Conservation (phyloP, 2,113 vertebrate species). For the Callipepla squamata region DNA sequence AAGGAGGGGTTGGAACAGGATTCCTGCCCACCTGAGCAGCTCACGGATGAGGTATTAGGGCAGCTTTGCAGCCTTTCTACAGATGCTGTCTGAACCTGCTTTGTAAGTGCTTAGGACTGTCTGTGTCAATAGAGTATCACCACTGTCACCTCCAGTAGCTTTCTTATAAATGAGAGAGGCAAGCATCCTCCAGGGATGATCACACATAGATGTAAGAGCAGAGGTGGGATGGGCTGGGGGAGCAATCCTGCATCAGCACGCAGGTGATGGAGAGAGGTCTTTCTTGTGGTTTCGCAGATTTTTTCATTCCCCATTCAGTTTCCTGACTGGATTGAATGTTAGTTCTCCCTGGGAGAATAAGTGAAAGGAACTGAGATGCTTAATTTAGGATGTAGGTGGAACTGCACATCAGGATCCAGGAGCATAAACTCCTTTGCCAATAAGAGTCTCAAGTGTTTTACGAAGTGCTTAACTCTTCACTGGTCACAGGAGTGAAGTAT, state of each 20-base stretch:
- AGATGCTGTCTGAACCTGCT: background rate
- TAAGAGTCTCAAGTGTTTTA: background rate
- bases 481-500: background rate
- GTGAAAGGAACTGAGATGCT: background rate
- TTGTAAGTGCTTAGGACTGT: background rate
- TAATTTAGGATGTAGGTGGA: background rate
- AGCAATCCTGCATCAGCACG: background rate
- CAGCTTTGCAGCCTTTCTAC: background rate
- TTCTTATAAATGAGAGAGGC: background rate
- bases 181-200: background rate
- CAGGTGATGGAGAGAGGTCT: background rate
- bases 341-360: background rate
- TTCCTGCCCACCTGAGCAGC: background rate
- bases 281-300: background rate
- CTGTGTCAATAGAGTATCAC: background rate
- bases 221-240: accelerated
- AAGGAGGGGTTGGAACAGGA: background rate
- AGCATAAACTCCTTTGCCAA: background rate
- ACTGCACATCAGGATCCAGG: background rate
- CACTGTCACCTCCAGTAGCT: background rate
- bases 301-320: background rate
- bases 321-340: background rate
- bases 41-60: background rate
- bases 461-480: background rate
- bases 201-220: background rate